Evolutionary conservation across 2,113 vertebrate genomes (phyloP), one percentile per base, ranked within the genome.

Genomic region (Hippolais icterina): DNA sequence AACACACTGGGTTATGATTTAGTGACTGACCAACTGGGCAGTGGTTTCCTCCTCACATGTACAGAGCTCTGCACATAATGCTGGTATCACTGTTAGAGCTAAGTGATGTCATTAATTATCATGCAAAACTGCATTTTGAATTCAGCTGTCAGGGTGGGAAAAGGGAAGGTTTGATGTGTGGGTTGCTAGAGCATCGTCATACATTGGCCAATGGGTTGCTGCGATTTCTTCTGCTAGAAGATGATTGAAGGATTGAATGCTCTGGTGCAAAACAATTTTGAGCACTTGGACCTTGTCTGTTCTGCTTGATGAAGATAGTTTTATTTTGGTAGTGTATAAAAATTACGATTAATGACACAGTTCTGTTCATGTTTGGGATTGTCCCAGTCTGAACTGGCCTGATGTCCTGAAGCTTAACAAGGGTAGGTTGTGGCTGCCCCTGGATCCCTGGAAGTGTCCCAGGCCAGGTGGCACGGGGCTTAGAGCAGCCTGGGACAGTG

Each of bases 401-500:
- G 63, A 59, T 60, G 46, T 44, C 53, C 44, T 60, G 63, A 53
- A 76, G 41, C 8, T 61, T 33, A 49, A 46, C 24, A 39, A 35
- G 22, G 35, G 27, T 17, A 12, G 11, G 31, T 6, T 61, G n/a
- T 61, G 46, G n/a, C 46, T 44, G 49, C 18, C 15, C 44, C 29
- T 41, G 47, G 60, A 20, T 49, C 18, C 22, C 35, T 77, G 63
- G 23, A 3, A 41, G 17, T 42, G 54, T 11, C 22, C 31, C 19
- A 37, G 35, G 54, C 39, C 61, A 41, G 41, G 49, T 0, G 61
- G 54, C 35, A 29, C 0, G 0, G 47, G 37, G 57, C 42, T 57
- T 52, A 52, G 52, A 85, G 52, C 37, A 41, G 1, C 21, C 52
- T 59, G 59, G n/a, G n/a, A 7, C 1, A 41, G 28, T 23, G 74